Conservation (phyloP, 2,113 vertebrate species). For the Engystomops pustulosus region DNA sequence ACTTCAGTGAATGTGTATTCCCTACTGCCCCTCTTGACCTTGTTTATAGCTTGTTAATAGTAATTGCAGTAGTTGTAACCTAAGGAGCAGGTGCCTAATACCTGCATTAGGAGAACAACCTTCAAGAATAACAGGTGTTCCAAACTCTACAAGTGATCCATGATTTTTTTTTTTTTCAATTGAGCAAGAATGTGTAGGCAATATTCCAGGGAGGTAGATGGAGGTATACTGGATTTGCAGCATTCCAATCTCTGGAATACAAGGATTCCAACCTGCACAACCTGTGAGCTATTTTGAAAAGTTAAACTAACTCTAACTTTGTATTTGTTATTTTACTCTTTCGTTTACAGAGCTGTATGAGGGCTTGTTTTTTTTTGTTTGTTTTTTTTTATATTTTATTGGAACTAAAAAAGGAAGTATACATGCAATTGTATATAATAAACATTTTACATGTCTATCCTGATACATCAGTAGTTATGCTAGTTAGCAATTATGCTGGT, state of each 20-base stretch:
- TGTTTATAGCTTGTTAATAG: slow-evolving; percentile 15
- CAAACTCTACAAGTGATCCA: not conserved
- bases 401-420: too few relatives aligned
- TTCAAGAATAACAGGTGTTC: slow-evolving; percentile 11
- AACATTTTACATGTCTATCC: too few relatives aligned
- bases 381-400: too few relatives aligned
- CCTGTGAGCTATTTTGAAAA: too few relatives aligned
- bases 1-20: not conserved
- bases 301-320: too few relatives aligned
- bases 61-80: slow-evolving; percentile 20
- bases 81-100: slow-evolving; percentile 19
- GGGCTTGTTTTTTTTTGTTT: too few relatives aligned
- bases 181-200: not conserved
- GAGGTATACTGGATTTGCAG: not conserved
- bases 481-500: too few relatives aligned
- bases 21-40: slow-evolving; percentile 20
- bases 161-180: not conserved
- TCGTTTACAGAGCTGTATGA: too few relatives aligned
- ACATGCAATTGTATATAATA: too few relatives aligned
- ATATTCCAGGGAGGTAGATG: not conserved
- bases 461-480: too few relatives aligned
- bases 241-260: not conserved
- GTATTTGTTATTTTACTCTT: too few relatives aligned
- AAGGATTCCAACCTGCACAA: not conserved
- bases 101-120: not conserved